A percentile compares a stretch with the other conserved stretches of the same genome.
phyloP scores from a whole-genome alignment of 2,113 vertebrate species.

The Petromus typicus region DNA sequence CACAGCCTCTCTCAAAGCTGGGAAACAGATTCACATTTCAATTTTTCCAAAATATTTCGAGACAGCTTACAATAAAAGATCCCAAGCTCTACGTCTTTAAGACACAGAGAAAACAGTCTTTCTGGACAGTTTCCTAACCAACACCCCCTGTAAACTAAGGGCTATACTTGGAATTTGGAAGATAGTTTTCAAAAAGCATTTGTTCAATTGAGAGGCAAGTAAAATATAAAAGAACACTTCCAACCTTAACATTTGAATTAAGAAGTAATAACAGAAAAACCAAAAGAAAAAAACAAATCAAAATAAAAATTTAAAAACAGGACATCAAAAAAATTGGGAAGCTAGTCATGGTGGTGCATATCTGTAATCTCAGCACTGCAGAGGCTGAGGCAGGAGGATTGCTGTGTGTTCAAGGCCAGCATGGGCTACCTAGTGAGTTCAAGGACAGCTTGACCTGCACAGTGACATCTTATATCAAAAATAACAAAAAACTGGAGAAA shows the following conservation, averaged over 20 bases:
- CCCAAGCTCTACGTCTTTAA: background rate
- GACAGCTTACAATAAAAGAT: background rate
- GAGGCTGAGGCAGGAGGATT: no score
- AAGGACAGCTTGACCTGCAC: no score
- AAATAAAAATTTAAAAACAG: background rate
- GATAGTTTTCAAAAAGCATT: background rate
- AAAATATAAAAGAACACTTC: background rate
- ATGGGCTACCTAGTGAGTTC: no score
- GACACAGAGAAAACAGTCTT: background rate
- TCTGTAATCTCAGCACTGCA: background rate
- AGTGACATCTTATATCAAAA: no score
- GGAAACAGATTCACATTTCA: background rate
- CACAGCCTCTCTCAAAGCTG: background rate
- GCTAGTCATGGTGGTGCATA: rapidly evolving
- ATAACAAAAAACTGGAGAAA: no score
- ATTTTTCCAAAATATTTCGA: slow-evolving; percentile 9
- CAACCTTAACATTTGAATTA: background rate
- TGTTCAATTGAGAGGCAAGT: background rate
- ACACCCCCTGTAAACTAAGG: background rate
- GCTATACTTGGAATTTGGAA: background rate
- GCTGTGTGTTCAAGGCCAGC: no score
- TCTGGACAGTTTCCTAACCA: background rate
- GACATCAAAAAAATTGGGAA: background rate
- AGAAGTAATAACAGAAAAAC: background rate
- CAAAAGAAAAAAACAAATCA: slow-evolving; percentile 41